These are phyloP conservation scores for Archilochus colubris DNA, from an alignment of 2,113 vertebrate genomes.

Conservation along the genomic window DNA sequence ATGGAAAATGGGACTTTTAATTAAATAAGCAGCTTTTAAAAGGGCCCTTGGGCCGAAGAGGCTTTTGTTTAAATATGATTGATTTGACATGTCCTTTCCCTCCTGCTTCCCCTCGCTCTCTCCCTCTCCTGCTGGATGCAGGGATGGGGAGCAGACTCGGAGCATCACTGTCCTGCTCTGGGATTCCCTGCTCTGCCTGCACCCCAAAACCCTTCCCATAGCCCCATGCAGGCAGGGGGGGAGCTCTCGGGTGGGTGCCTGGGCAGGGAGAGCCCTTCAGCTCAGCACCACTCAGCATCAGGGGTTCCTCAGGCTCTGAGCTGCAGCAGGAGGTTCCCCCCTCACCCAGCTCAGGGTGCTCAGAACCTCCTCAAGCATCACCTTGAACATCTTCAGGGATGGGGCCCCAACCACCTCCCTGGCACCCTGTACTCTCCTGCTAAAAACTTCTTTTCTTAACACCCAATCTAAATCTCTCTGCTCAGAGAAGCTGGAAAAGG, in stretches of 20 bases:
- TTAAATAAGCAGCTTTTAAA: constrained; percentile 99
- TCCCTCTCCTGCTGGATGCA: neutral
- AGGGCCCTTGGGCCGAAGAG: constrained; percentile 90
- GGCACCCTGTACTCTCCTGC: no score
- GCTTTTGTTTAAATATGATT: constrained; percentile 99
- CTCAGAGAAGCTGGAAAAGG: neutral
- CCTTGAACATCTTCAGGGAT: no score
- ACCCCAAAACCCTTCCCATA: neutral
- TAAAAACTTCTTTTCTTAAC: no score
- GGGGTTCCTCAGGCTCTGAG: no score
- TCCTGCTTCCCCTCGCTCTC: constrained; percentile 28
- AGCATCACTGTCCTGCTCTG: fast-evolving
- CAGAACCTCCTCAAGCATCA: no score
- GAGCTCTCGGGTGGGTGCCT: fast-evolving
- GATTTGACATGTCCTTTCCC: constrained; percentile 88
- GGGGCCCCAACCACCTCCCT: no score
- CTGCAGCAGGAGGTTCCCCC: no score
- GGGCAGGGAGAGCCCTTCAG: neutral
- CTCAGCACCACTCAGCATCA: neutral
- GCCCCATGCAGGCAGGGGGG: neutral
- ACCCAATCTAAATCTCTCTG: no score
- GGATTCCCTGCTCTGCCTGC: neutral
- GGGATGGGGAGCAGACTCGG: neutral
- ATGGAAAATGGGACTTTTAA: constrained; percentile 98
- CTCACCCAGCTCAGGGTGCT: no score